A percentile compares a stretch with the other conserved stretches of the same genome.
Evolutionary conservation across 1,140 invertebrate species (phyloP).

Genomic region (Epicauta chinensis): DNA sequence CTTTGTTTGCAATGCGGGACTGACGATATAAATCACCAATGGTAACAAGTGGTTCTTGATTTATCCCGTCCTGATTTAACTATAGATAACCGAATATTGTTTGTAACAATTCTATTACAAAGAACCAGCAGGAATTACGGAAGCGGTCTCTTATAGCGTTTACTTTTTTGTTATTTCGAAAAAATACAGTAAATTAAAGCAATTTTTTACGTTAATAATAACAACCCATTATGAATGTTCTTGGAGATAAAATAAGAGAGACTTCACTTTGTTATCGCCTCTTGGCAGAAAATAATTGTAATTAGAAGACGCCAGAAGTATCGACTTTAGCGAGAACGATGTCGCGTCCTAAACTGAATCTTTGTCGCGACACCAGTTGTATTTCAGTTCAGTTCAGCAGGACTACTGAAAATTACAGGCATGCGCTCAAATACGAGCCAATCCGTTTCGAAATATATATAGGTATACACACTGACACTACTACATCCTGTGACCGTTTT

Average conservation of each 20-base stretch:
- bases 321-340: not conserved
- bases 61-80: conserved; percentile 2
- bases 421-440: conserved; percentile 10
- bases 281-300: no score
- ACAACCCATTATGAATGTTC: no score
- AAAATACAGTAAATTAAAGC: no score
- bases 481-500: conserved; percentile 12
- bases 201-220: no score
- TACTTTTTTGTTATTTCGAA: no score
- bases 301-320: no score
- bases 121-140: no score
- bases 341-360: conserved; percentile 10
- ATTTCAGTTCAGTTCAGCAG: conserved; percentile 12
- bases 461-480: no score
- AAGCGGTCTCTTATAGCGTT: no score
- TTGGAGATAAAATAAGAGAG: no score
- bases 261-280: no score
- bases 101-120: no score
- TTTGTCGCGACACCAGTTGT: conserved; percentile 3
- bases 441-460: conserved; percentile 5
- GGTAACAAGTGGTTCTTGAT: conserved; percentile 21
- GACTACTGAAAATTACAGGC: conserved; percentile 7
- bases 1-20: conserved; percentile 9
- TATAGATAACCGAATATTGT: not conserved
- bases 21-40: conserved; percentile 17